Evolutionary conservation across 1,140 invertebrate genomes (phyloP), one percentile per base, ranked within the genome.

Genomic region (Aricia agestis): DNA sequence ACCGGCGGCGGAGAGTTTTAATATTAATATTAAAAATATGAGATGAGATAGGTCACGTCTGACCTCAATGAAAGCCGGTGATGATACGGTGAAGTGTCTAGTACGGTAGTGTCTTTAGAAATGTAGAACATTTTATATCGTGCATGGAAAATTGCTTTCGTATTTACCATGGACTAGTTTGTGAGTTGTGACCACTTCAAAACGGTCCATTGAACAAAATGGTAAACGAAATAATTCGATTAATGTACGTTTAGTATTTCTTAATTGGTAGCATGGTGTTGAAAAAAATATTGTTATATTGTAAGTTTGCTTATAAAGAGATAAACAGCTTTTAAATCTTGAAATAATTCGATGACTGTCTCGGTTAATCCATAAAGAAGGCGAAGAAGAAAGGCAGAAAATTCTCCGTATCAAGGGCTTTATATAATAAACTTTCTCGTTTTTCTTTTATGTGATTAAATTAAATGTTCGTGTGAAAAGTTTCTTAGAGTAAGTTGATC

Each of bases 21-120:
- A 52, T 52, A 52, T 52, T 52, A 52, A 52, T 52, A 52, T 52
- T 52, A 52, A 52, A 52, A 52, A 52, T 52, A 52, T 52, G 45
- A 52, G 41, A n/a, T 66, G 65, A 66, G 70, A 71, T 71, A 71
- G 63, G 63, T 66, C 70, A 71, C 65, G 70, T 61, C 36, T 58
- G 65, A 66, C 70, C 63, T 58, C 70, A 45, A 71, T 71, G 42
- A 67, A 66, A 11, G 18, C 31, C 63, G 13, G 15, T 13, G 63
- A 66, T 66, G 63, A 65, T 65, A 65, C 63, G 19, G 19, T 32
- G 63, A 13, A 66, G 63, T 32, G 25, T 66, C 32, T 66, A 66
- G 25, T 15, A 15, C 6, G 15, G 10, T 52, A 52, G 45, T 52
- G 10, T 52, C 45, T 52, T 52, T 52, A 52, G 45, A 52, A 52